Conservation (phyloP, 2,888 invertebrate genomes). For the Drosophila colorata region DNA sequence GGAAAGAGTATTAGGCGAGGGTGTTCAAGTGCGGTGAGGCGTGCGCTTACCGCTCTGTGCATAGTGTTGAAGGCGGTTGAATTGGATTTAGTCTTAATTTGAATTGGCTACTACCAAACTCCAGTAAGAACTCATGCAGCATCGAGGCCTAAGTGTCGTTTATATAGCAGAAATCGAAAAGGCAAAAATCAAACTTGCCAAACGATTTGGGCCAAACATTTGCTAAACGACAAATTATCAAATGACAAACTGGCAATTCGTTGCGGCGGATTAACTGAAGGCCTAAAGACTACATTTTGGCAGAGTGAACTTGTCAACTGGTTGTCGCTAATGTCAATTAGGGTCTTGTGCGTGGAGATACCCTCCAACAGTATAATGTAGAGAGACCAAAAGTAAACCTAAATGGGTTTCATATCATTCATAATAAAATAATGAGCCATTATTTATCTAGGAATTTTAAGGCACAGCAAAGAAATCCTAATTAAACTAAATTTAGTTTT, state of each 20-base stretch:
- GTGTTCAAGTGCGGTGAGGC: background rate
- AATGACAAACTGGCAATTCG: constrained; percentile 45
- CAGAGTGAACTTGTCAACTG: constrained; percentile 8
- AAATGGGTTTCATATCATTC: background rate
- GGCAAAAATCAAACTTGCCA: background rate
- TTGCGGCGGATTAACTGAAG: constrained; percentile 57
- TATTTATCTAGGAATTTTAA: background rate
- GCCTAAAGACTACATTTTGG: constrained; percentile 47
- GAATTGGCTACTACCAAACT: constrained; percentile 67
- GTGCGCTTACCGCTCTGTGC: constrained; percentile 53
- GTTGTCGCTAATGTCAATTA: background rate
- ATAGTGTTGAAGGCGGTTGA: constrained; percentile 42
- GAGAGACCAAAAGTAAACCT: background rate
- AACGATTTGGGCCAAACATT: constrained; percentile 27
- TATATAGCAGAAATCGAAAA: constrained; percentile 58
- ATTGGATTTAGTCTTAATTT: constrained; percentile 77
- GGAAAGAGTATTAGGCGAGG: background rate
- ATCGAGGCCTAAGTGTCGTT: constrained; percentile 41
- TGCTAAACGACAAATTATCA: constrained; percentile 32
- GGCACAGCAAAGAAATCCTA: background rate
- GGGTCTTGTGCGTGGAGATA: background rate
- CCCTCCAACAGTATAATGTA: no score
- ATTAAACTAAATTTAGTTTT: no score
- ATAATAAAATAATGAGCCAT: background rate
- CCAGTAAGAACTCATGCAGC: constrained; percentile 76